Percentiles rank a stretch among this genome's conserved stretches.
Conservation (phyloP, 2,888 invertebrate genomes). For the Tachina lurida region DNA sequence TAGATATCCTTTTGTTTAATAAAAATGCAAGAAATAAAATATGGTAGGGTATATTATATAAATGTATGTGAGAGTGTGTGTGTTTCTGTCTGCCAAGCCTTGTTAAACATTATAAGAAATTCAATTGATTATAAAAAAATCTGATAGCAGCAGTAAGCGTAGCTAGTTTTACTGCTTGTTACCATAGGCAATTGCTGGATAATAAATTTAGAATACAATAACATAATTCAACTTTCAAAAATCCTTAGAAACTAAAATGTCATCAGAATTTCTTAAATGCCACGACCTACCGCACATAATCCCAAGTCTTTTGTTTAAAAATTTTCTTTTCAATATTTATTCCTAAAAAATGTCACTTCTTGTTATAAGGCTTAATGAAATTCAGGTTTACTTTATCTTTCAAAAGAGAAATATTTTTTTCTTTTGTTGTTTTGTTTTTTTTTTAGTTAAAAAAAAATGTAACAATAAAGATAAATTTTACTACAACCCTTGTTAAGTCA, state of each 20-base stretch:
- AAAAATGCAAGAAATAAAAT: conserved; percentile 21
- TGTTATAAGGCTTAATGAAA: conserved; percentile 38
- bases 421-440: not conserved
- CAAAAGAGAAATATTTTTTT: not conserved
- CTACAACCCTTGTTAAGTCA: conserved; percentile 39
- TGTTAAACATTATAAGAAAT: conserved; percentile 50
- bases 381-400: conserved; percentile 14
- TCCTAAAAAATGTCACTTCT: conserved; percentile 38
- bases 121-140: conserved; percentile 54
- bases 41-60: not conserved
- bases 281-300: conserved; percentile 62
- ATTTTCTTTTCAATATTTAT: not conserved
- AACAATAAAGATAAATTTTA: not conserved
- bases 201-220: conserved; percentile 54
- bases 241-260: conserved; percentile 55
- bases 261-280: conserved; percentile 28
- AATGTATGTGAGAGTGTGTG: not conserved
- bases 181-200: conserved; percentile 59
- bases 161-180: not conserved
- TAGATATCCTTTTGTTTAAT: conserved; percentile 59
- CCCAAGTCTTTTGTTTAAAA: conserved; percentile 23
- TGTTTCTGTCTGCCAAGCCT: conserved; percentile 27
- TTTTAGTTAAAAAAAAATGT: not conserved
- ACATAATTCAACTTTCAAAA: conserved; percentile 17
- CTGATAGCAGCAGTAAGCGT: not conserved